A percentile compares a stretch with the other conserved stretches of the same genome.
Conservation (phyloP, 1,140 invertebrate species). For the Leptoteleia sp. region DNA sequence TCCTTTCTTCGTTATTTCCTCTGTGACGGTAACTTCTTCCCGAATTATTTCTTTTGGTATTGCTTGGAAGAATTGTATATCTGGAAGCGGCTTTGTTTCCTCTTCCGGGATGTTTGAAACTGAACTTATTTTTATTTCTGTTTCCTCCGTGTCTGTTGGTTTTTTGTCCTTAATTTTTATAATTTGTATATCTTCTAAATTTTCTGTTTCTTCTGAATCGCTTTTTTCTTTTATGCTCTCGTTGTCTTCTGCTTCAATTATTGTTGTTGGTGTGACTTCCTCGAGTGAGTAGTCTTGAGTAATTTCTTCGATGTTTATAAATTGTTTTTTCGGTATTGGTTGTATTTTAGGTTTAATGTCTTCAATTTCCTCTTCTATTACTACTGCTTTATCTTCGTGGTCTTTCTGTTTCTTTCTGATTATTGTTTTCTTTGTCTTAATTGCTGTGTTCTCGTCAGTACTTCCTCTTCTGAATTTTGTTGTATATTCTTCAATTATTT, state of each 20-base stretch:
- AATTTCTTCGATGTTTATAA: constrained; percentile 77
- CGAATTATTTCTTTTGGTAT: too few relatives aligned
- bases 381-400: constrained; percentile 64
- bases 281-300: constrained; percentile 63
- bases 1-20: too few relatives aligned
- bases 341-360: constrained; percentile 70
- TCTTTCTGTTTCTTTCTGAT: constrained; percentile 71
- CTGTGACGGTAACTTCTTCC: too few relatives aligned
- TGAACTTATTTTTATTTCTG: neutral
- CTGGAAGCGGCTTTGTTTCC: constrained; percentile 66
- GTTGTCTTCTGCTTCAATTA: constrained; percentile 60
- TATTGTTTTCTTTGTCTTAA: constrained; percentile 77
- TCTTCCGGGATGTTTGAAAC: constrained; percentile 35
- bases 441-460: constrained; percentile 76
- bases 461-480: constrained; percentile 77
- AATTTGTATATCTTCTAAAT: constrained; percentile 1
- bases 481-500: constrained; percentile 77
- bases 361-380: constrained; percentile 79
- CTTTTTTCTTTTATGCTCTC: constrained; percentile 38
- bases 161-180: too few relatives aligned
- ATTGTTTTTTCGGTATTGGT: constrained; percentile 76
- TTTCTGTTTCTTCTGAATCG: constrained; percentile 16
- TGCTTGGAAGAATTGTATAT: neutral
- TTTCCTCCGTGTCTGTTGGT: neutral
- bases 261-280: constrained; percentile 68